Evolutionary conservation across 2,113 vertebrate genomes (phyloP), one percentile per base, ranked within the genome.

Genomic region (Cnemophilus loriae): DNA sequence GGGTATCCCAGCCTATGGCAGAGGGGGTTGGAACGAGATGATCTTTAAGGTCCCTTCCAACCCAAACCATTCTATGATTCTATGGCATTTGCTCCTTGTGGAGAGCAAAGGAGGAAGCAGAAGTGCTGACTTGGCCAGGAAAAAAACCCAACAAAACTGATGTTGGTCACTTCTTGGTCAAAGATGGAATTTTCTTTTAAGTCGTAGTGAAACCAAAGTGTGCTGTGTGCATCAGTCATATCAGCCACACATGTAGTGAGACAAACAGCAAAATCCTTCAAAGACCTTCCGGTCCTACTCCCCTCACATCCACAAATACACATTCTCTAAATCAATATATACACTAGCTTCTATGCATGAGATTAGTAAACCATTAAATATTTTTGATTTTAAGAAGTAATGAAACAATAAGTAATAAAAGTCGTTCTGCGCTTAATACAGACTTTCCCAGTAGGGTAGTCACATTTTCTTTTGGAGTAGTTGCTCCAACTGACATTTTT

Each of bases 261-360:
- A 17, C 49, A 77, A n/a, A 39, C 6, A 41, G 23, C 13, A 82
- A 64, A 59, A 6, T 65, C 7, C 76, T 91, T 30, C 49, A 21
- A 84, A 75, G 12, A 44, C 7, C 21, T 60, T 84, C 60, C 35
- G 71, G 20, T 77, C 6, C 21, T 60, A n/a, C 13, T 89, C 35
- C 24, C 21, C 30, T 79, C 1, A 0, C 53, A 84, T 42, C 10
- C 17, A 50, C 21, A 39, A 78, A 50, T 4, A 27, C 1, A 26
- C 8, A 53, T 65, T 73, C 23, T 74, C 39, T 87, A 55, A 84
- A 30, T 11, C 27, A 87, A 44, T 23, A 39, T 9, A n/a, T 49
- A 41, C 9, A n/a, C 8, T 53, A 55, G 16, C 7, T 63, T 81
- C 53, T 59, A 39, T 9, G 16, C 33, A 53, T 10, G 3, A 64